Conservation (phyloP, 2,113 vertebrate species). For the Oxyura jamaicensis region DNA sequence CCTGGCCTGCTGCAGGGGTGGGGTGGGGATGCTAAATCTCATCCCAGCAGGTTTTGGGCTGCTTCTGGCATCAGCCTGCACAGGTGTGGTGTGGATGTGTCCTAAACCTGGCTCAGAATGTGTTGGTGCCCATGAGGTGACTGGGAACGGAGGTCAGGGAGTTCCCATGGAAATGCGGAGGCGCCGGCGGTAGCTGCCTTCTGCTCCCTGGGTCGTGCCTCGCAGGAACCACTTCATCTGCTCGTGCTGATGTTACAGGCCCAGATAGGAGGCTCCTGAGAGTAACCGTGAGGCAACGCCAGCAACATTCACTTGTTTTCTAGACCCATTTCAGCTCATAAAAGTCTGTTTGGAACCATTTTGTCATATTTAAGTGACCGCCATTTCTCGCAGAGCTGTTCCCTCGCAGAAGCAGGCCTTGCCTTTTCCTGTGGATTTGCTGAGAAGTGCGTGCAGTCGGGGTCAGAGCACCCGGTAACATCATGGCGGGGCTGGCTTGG, state of each 20-base stretch:
- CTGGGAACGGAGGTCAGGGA: not conserved
- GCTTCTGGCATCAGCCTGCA: not conserved
- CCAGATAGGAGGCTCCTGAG: not conserved
- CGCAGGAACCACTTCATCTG: not conserved
- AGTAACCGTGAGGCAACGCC: not conserved
- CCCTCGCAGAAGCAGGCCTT: not conserved
- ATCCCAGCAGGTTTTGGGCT: not conserved
- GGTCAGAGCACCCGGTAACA: not conserved
- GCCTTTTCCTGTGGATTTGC: not conserved
- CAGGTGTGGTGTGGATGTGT: not conserved
- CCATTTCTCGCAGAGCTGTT: not conserved
- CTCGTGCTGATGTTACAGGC: not conserved
- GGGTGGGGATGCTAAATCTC: not conserved
- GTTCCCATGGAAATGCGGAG: slow-evolving; percentile 31
- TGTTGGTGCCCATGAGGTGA: not conserved
- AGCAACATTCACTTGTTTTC: not conserved
- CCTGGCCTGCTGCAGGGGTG: not conserved
- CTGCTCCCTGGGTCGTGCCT: not conserved
- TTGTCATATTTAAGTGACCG: not conserved
- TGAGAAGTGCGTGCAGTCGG: rapidly evolving
- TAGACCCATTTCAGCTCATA: not conserved
- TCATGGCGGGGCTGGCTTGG: not conserved
- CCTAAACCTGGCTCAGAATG: not conserved
- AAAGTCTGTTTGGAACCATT: not conserved
- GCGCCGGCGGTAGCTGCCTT: not conserved